Base-by-base conservation (phyloP, 2,113 vertebrate genomes). In the Rhinichthys klamathensis region DNA sequence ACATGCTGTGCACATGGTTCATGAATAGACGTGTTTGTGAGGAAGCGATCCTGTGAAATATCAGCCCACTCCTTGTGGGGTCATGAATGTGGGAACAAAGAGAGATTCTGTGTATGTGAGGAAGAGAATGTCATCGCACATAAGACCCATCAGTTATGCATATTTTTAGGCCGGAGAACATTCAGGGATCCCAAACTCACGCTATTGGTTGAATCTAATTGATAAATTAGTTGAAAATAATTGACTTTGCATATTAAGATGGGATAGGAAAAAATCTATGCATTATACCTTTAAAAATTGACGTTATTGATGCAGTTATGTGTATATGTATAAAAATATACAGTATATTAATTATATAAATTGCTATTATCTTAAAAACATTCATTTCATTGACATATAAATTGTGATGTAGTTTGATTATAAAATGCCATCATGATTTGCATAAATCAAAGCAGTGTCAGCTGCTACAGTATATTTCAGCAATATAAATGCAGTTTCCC, bases 1-100 rank as follows among this genome's bases (percentile, higher is more conserved):
- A 60, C 78, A 84, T 85, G 56, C 85, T 73, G 72, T 84, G 84
- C 80, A 63, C 74, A 74, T 77, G 73, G 83, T 86, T 88, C 81
- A 94, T 96, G 95, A 96, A 96, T 95, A 92, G 94, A 5, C 1
- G 83, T 93, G 92, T 96, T 96, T 96, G 95, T 96, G 92, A 91
- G 92, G 93, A 94, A 93, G 91, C 88, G 91, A 92, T 94, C 94
- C 94, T 77, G 90, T 90, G 84, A 89, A 89, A 77, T 82, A 84
- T 87, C 87, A 80, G 81, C 49, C 73, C 73, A 69, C 83, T 91
- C 82, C 86, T 88, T 84, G 86, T 83, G 86, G 85, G 89, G 87
- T 92, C 88, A 90, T 87, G 82, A 89, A 88, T 82, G 85, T 90
- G 88, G 92, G 92, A 94, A 95, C 95, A 96, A 95, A 96, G 94